Percentiles rank a stretch among this genome's conserved stretches.
These are phyloP conservation scores for Cepaea nemoralis DNA, from an alignment of 1,140 invertebrate species.

Conservation along the genomic window DNA sequence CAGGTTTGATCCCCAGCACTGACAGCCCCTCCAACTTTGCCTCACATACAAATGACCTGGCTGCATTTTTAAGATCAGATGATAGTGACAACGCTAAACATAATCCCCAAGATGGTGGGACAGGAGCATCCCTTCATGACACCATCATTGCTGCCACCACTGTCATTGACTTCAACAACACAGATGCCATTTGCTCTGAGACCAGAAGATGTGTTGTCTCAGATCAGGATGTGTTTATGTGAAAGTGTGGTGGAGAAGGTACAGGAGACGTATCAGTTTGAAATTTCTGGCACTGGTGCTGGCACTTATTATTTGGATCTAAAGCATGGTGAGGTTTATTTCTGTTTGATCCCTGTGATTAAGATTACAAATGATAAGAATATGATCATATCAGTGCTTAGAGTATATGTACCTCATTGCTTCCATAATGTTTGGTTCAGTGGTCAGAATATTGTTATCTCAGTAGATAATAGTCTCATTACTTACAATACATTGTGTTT, in stretches of 20 bases:
- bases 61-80: not conserved
- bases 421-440: too few relatives aligned
- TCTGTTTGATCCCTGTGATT: too few relatives aligned
- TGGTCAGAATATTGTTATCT: too few relatives aligned
- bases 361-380: too few relatives aligned
- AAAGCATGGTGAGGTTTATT: constrained; percentile 57
- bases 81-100: not conserved
- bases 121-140: too few relatives aligned
- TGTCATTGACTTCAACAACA: not conserved
- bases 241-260: constrained; percentile 57
- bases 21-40: not conserved
- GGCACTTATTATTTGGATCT: constrained; percentile 64
- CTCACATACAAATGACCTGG: not conserved
- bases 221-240: constrained; percentile 37
- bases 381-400: too few relatives aligned
- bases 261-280: constrained; percentile 59
- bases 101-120: not conserved
- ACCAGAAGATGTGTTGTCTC: not conserved
- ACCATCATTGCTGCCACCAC: not conserved
- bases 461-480: too few relatives aligned
- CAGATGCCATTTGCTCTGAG: not conserved
- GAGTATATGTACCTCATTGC: too few relatives aligned
- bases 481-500: too few relatives aligned
- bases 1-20: not conserved
- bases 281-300: constrained; percentile 53